These are phyloP conservation scores for Plodia interpunctella DNA, from an alignment of 1,140 invertebrate species.

Conservation along the genomic window DNA sequence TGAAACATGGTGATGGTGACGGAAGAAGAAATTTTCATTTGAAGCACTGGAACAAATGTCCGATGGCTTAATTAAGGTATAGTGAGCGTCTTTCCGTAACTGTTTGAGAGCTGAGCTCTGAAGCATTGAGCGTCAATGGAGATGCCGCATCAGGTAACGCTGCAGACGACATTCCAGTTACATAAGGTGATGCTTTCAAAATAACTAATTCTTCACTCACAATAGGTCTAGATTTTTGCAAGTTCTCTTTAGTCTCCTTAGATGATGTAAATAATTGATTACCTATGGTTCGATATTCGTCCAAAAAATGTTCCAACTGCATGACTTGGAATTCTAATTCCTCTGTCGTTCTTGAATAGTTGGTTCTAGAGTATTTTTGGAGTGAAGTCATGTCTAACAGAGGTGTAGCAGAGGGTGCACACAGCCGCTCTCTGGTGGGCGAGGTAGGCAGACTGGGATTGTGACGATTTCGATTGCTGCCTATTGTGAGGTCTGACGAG, in stretches of 20 bases:
- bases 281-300: conserved; percentile 85
- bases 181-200: conserved; percentile 77
- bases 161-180: conserved; percentile 68
- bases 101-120: conserved; percentile 74
- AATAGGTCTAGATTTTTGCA: conserved; percentile 75
- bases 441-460: conserved; percentile 70
- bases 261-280: conserved; percentile 84
- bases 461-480: conserved; percentile 51
- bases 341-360: conserved; percentile 61
- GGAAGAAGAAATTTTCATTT: background rate
- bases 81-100: conserved; percentile 70
- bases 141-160: conserved; percentile 70
- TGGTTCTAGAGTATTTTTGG: conserved; percentile 59
- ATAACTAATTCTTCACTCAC: conserved; percentile 74
- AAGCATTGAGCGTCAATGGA: conserved; percentile 68
- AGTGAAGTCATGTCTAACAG: conserved; percentile 76
- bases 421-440: conserved; percentile 55
- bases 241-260: conserved; percentile 85
- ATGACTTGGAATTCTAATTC: conserved; percentile 86
- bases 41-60: background rate
- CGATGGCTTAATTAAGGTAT: conserved; percentile 58
- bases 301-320: conserved; percentile 85
- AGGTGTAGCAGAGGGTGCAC: conserved; percentile 76
- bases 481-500: conserved; percentile 75
- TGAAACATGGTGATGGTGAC: background rate